Base-by-base conservation (phyloP, 1,140 invertebrate species). In the Pseudomyrmex dendroicus region DNA sequence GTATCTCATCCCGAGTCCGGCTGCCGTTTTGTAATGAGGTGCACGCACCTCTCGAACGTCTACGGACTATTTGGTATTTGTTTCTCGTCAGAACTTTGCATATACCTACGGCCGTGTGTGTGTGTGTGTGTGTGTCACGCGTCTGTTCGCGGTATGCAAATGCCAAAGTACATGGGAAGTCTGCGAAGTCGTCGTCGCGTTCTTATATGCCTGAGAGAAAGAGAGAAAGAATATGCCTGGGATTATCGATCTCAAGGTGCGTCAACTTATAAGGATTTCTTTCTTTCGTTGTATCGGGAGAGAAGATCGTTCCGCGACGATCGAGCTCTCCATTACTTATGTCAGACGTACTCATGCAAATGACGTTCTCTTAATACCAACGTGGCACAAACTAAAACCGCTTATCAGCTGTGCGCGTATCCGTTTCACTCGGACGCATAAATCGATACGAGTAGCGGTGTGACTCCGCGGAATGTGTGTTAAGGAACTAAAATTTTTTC, bases 61-160 rank as follows among this genome's bases (percentile, higher is more conserved):
- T 63, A 61, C 57, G 20, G 73, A 83, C 78, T 89, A 68, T 86
- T 89, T 87, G 83, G 68, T 89, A 87, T 89, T 89, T 89, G 87
- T 83, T 88, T 88, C 87, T 85, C 87, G 87, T 89, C 87, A 87
- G 85, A 78, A 84, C 73, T 89, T 87, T 87, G 86, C 86, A 89
- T 89, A 72, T 35, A 35, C 5, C 35, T 35, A 35, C 83, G 85
- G 48, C 59, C 72, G 25, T 3, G 25, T 4, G 25, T 25, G 25
- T 25, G 25, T 25, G 64, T 7, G 35, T 7, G 35, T 73, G 85
- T 84, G 68, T 59, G 84, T 80, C 89, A 84, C 57, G 35, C 80
- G 83, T 83, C 48, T 66, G 35, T 35, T 35, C 68, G 70, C 85
- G 56, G 67, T 87, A 84, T 85, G 84, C 84, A 85, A 84, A 85